Percentiles rank a stretch among this genome's conserved stretches.
These are phyloP conservation scores for Tipula unca DNA, from an alignment of 2,888 invertebrate genomes.

Conservation along the genomic window DNA sequence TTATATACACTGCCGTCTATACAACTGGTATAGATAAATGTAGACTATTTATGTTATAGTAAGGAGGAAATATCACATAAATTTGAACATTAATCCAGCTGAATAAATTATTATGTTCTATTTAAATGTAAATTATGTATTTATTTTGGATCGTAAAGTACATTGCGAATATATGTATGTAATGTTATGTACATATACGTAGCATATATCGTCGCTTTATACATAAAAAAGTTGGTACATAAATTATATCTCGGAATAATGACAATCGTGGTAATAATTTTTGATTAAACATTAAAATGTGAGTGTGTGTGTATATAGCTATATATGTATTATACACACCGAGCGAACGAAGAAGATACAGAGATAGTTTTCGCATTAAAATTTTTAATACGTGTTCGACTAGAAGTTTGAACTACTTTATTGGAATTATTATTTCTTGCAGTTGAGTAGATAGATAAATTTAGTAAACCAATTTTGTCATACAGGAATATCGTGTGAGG, in stretches of 20 bases:
- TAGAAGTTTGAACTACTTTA: background rate
- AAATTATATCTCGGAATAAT: background rate
- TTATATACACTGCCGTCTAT: background rate
- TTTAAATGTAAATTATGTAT: background rate
- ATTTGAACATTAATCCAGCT: background rate
- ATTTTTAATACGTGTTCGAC: background rate
- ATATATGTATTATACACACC: no score
- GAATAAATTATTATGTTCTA: background rate
- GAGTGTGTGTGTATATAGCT: background rate
- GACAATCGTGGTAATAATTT: constrained; percentile 1
- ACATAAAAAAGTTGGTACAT: background rate
- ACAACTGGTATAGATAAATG: background rate
- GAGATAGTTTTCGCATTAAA: background rate
- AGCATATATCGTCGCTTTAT: background rate
- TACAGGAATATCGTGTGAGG: no score
- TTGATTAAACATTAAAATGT: background rate
- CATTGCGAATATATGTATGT: no score
- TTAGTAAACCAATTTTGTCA: no score
- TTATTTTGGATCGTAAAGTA: background rate
- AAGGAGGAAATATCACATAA: background rate
- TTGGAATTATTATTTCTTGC: background rate
- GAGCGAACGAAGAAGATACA: background rate
- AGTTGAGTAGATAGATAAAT: background rate
- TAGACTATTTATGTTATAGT: background rate
- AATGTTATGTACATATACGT: background rate